phyloP scores from a whole-genome alignment of 2,113 vertebrate genomes.

The Stigmatopora argus region DNA sequence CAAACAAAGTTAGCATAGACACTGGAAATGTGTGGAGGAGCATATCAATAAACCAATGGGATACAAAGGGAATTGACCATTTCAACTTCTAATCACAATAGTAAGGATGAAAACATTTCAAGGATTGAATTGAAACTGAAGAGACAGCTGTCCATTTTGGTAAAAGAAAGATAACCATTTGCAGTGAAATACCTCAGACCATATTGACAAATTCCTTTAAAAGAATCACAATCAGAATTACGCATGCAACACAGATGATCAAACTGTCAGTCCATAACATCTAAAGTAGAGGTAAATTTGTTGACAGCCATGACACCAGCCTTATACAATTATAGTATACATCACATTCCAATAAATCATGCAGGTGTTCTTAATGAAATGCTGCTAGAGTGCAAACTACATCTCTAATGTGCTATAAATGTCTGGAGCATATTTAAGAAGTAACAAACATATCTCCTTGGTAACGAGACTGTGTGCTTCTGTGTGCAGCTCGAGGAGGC shows the following conservation, averaged over 20 bases:
- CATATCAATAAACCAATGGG: too few relatives aligned
- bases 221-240: background rate
- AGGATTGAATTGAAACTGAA: too few relatives aligned
- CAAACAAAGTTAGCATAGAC: too few relatives aligned
- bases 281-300: background rate
- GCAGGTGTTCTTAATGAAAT: background rate
- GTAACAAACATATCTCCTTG: background rate
- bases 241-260: background rate
- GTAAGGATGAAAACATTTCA: too few relatives aligned
- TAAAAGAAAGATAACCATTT: too few relatives aligned
- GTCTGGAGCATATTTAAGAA: background rate
- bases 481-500: conserved; percentile 10
- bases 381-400: background rate
- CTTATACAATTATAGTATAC: background rate
- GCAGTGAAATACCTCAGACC: too few relatives aligned
- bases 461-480: background rate
- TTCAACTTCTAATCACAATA: too few relatives aligned
- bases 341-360: background rate
- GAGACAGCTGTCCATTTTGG: too few relatives aligned
- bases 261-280: background rate
- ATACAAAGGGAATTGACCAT: too few relatives aligned
- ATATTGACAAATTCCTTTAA: background rate
- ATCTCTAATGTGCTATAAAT: background rate
- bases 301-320: background rate
- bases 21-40: too few relatives aligned